A percentile compares a stretch with the other conserved stretches of the same genome.
Evolutionary conservation across 2,113 vertebrate genomes (phyloP).

Genomic region (Gavia stellata): DNA sequence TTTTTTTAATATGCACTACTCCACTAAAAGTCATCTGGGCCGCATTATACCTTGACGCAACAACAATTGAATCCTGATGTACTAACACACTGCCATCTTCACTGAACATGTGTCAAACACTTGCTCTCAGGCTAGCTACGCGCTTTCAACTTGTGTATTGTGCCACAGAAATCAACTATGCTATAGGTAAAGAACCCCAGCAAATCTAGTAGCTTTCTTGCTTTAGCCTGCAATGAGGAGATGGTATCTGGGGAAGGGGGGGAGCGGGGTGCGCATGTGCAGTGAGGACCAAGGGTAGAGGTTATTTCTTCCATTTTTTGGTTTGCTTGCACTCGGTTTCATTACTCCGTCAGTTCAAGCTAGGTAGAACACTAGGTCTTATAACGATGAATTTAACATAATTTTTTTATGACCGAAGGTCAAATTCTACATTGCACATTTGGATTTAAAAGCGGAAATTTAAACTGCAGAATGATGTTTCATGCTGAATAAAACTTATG

Average conservation of each 20-base stretch:
- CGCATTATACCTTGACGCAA: conserved; percentile 55
- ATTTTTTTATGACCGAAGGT: conserved; percentile 56
- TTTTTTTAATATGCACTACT: conserved; percentile 48
- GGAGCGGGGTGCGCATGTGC: accelerated
- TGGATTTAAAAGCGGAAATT: conserved; percentile 67
- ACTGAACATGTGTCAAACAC: conserved; percentile 59
- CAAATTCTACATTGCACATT: conserved; percentile 47
- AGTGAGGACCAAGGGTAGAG: background rate
- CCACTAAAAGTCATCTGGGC: conserved; percentile 52
- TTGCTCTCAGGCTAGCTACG: conserved; percentile 32
- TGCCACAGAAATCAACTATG: background rate
- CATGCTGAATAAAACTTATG: conserved; percentile 58
- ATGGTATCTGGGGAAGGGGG: accelerated
- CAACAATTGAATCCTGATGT: conserved; percentile 60
- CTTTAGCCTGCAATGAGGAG: background rate
- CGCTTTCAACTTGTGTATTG: background rate
- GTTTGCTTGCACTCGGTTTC: conserved; percentile 1
- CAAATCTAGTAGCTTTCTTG: background rate
- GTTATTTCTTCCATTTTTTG: background rate
- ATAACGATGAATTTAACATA: conserved; percentile 7
- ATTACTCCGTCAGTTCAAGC: background rate
- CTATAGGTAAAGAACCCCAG: background rate
- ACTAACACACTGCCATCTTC: conserved; percentile 30
- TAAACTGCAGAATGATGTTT: conserved; percentile 64
- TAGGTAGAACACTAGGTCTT: background rate